Evolutionary conservation across 2,797 vertebrate genomes (phyloP).

Genomic region (Sparus aurata): DNA sequence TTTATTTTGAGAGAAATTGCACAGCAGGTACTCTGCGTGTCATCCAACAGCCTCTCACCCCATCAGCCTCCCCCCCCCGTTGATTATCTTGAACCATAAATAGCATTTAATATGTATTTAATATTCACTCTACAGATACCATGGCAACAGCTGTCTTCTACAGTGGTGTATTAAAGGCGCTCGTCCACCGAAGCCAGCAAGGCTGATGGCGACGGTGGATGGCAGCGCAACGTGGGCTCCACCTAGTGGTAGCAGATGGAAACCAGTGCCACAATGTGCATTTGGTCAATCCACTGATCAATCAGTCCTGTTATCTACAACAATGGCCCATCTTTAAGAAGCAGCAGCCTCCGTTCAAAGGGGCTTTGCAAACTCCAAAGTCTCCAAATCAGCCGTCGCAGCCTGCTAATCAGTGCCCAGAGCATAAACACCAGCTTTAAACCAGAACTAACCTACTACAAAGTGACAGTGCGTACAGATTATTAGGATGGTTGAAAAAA

Average conservation of each 20-base stretch:
- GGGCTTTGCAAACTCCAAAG: conserved; percentile 6
- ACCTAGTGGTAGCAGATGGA: conserved; percentile 43
- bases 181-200: conserved; percentile 2
- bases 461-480: background rate
- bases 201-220: background rate
- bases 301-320: conserved; percentile 38
- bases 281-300: conserved; percentile 1
- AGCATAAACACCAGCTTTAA: background rate
- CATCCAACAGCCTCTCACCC: conserved; percentile 36
- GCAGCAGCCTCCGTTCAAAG: background rate
- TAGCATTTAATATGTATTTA: conserved; percentile 47
- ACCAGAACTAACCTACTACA: no score
- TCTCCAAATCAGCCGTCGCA: background rate
- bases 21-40: conserved; percentile 21
- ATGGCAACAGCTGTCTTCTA: conserved; percentile 70
- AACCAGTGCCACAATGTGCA: background rate
- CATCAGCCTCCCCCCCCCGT: background rate
- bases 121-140: conserved; percentile 48
- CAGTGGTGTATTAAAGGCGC: conserved; percentile 3
- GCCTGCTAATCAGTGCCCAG: background rate
- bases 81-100: conserved; percentile 54
- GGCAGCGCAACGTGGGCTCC: conserved; percentile 40
- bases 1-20: background rate
- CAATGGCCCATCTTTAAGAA: background rate
- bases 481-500: background rate